phyloP scores from a whole-genome alignment of 1,140 invertebrate species.

The Neelides sp. region DNA sequence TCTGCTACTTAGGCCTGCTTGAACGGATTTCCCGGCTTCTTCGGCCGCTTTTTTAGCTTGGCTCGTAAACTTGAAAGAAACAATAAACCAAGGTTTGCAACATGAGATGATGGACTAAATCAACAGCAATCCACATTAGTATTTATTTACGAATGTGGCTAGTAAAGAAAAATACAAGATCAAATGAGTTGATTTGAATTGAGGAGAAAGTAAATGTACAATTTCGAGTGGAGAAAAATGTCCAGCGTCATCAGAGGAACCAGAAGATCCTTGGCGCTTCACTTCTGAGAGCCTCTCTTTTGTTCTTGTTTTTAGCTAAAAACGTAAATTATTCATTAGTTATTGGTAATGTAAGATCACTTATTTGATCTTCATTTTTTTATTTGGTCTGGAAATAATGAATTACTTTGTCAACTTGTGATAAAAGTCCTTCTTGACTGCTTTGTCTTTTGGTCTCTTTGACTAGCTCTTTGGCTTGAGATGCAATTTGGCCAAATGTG shows the following conservation, averaged over 20 bases:
- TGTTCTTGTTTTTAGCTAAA: conserved; percentile 33
- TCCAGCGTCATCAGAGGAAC: conserved; percentile 31
- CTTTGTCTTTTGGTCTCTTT: conserved; percentile 71
- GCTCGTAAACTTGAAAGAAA: conserved; percentile 51
- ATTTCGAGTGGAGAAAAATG: conserved; percentile 32
- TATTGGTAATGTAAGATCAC: background rate
- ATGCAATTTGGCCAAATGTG: conserved; percentile 68
- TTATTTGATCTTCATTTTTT: background rate
- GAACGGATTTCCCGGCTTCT: conserved; percentile 65
- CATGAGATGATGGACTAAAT: background rate
- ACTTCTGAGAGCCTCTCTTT: conserved; percentile 34
- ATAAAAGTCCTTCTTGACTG: conserved; percentile 74
- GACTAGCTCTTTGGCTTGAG: conserved; percentile 72
- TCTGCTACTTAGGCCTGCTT: conserved; percentile 60
- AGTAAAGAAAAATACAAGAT: background rate
- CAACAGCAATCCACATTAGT: background rate
- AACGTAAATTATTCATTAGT: background rate
- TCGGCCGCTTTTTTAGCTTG: conserved; percentile 79
- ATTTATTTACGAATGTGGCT: background rate
- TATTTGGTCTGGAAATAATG: background rate
- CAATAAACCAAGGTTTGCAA: background rate
- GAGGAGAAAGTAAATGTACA: conserved; percentile 10
- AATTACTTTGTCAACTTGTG: conserved; percentile 73
- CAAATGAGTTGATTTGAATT: background rate
- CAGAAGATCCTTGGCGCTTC: conserved; percentile 27